Percentiles rank a stretch among this genome's conserved stretches.
phyloP scores from a whole-genome alignment of 2,797 vertebrate species.

The Selene dorsalis region DNA sequence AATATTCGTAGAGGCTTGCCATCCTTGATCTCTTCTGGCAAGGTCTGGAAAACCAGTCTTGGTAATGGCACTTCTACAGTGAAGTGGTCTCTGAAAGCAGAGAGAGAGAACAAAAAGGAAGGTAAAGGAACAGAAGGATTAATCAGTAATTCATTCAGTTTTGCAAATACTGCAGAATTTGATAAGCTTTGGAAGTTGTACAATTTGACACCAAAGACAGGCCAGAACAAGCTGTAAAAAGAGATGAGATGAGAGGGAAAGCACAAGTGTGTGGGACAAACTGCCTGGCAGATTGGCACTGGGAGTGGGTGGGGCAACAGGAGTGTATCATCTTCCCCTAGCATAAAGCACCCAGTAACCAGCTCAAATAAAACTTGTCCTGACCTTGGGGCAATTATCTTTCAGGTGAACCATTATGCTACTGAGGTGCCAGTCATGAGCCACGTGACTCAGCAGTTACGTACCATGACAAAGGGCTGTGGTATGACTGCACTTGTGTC shows the following conservation, averaged over 20 bases:
- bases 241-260: slow-evolving; percentile 10
- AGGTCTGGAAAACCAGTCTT: slow-evolving; percentile 87
- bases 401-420: not conserved
- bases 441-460: not conserved
- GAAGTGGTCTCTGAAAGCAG: slow-evolving; percentile 89
- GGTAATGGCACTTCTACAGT: slow-evolving; percentile 95
- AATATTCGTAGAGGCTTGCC: slow-evolving; percentile 90
- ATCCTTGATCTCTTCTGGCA: slow-evolving; percentile 93
- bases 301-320: not conserved
- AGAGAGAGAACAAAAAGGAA: slow-evolving; percentile 19
- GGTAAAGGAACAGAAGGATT: not conserved
- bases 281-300: not conserved
- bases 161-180: slow-evolving; percentile 2
- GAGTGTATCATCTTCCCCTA: not conserved
- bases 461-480: not conserved
- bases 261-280: not conserved
- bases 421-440: not conserved
- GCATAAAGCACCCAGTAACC: not conserved
- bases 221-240: slow-evolving; percentile 39
- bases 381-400: not conserved
- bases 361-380: not conserved
- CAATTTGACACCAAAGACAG: slow-evolving; percentile 32
- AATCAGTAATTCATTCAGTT: slow-evolving; percentile 2
- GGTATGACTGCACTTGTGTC: not conserved
- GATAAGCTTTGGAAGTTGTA: slow-evolving; percentile 41